Evolutionary conservation across 2,113 vertebrate genomes (phyloP), one percentile per base, ranked within the genome.

Genomic region (Zosterops hypoxanthus): DNA sequence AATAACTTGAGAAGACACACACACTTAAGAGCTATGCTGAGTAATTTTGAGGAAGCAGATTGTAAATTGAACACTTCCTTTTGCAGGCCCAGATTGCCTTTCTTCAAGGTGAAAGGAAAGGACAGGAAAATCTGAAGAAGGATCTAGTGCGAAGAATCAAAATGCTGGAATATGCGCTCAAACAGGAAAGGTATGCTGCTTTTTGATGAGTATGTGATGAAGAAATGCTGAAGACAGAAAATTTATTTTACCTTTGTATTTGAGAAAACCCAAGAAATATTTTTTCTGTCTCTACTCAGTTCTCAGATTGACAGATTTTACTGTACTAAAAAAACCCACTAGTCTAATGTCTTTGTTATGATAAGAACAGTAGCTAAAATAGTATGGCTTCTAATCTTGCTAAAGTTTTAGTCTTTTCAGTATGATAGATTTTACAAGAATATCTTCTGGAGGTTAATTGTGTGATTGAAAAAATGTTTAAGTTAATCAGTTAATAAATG

Each of bases 121-220:
- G 98, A 69, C 98, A 99, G 96, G 98, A 99, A 96, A 99, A 98
- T 88, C 91, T 99, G 95, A 99, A 99, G 97, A 99, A 99, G 94
- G 98, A 99, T 95, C 97, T 99, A 61, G 98, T 99, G 89, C 97
- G 98, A 90, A 98, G 98, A 97, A 99, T 99, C 97, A 99, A 99
- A 97, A 99, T 99, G 98, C 95, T 99, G 97, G 98, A 99, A 94
- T 99, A 98, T 70, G 98, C 98, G 3, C 98, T 99, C 93, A 99
- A 99, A 91, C 98, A 99, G 76, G 98, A 99, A 97, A 98, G 98
- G 98, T 99, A 97, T 7, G 85, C 63, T 41, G 82, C 24, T 94
- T 75, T 70, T 78, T 42, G 4, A 52, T 44, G 41, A 57, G 41
- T 44, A 21, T 20, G 1, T 21, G 33, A 20, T 8, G 56, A 69